Evolutionary conservation across 2,113 vertebrate genomes (phyloP).

Genomic region (Tetraodon nigroviridis): DNA sequence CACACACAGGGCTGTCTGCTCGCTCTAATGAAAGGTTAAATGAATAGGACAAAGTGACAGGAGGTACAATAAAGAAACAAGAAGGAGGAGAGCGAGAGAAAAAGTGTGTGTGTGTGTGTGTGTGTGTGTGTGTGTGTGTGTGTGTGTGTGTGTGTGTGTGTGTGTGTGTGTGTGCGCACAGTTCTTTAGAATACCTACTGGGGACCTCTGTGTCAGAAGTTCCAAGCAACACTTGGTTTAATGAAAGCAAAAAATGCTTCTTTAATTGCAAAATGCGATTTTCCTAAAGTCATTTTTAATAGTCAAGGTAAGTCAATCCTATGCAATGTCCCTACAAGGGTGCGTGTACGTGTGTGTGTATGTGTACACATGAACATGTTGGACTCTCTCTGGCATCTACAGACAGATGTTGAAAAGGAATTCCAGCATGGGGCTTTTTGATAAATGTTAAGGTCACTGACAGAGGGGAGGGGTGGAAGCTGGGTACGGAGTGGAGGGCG

Average conservation of each 20-base stretch:
- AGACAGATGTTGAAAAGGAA: constrained; percentile 84
- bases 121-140: constrained; percentile 45
- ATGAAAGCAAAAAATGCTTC: too few species aligned
- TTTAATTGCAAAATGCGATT: too few species aligned
- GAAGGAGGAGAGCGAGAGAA: constrained; percentile 45
- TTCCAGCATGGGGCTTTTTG: constrained; percentile 85
- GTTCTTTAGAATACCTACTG: constrained; percentile 4
- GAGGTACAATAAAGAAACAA: constrained; percentile 88
- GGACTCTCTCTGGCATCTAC: constrained; percentile 76
- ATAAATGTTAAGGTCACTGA: constrained; percentile 89
- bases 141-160: constrained; percentile 70
- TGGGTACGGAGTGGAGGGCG: constrained; percentile 57
- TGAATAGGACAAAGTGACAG: constrained; percentile 97
- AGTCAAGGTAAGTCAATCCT: too few species aligned
- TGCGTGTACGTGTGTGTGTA: constrained; percentile 68
- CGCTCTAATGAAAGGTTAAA: constrained; percentile 99
- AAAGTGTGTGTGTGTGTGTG: constrained; percentile 56
- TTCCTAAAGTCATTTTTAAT: too few species aligned
- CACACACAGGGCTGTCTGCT: constrained; percentile 84
- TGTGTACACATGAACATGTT: constrained; percentile 58
- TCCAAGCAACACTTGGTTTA: too few species aligned
- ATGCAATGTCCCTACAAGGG: constrained; percentile 13
- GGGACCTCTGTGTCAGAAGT: too few species aligned
- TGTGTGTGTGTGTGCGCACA: constrained; percentile 72
- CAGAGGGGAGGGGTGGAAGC: constrained; percentile 59